Evolutionary conservation across 2,888 invertebrate genomes (phyloP).

Genomic region (Tillus elongatus): DNA sequence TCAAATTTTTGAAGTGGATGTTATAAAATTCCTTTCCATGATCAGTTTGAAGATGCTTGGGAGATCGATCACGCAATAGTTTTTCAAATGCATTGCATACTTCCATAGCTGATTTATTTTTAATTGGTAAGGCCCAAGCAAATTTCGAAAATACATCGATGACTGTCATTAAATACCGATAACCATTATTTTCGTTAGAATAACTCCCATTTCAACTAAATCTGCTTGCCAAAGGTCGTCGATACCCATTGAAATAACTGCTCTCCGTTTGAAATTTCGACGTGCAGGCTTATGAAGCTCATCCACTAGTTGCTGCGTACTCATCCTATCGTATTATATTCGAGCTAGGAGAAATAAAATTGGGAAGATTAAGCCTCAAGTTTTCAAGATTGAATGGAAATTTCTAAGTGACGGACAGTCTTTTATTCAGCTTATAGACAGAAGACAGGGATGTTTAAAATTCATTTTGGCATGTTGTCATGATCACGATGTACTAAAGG

Average conservation of each 20-base stretch:
- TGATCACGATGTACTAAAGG: too few relatives aligned
- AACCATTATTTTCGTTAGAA: conserved; percentile 20
- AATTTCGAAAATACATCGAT: too few relatives aligned
- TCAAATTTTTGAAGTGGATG: conserved; percentile 19
- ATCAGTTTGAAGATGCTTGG: conserved; percentile 19
- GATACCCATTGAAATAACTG: conserved; percentile 32
- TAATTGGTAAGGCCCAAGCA: conserved; percentile 30
- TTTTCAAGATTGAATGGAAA: too few relatives aligned
- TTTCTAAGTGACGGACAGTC: too few relatives aligned
- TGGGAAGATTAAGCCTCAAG: too few relatives aligned
- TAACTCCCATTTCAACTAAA: conserved; percentile 32
- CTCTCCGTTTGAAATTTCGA: conserved; percentile 32
- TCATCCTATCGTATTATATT: neutral
- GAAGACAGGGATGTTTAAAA: too few relatives aligned
- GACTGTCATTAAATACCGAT: conserved; percentile 25
- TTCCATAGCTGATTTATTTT: conserved; percentile 27
- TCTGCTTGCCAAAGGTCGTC: conserved; percentile 39
- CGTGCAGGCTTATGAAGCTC: conserved; percentile 36
- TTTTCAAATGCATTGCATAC: conserved; percentile 16
- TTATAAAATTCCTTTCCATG: conserved; percentile 27
- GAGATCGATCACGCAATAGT: conserved; percentile 12
- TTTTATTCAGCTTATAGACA: too few relatives aligned
- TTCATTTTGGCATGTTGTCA: too few relatives aligned
- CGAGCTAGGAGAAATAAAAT: too few relatives aligned
- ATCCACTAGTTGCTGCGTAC: conserved; percentile 12